A percentile compares a stretch with the other conserved stretches of the same genome.
Conservation (phyloP, 2,888 invertebrate species). For the Agonopterix alstromeriana region DNA sequence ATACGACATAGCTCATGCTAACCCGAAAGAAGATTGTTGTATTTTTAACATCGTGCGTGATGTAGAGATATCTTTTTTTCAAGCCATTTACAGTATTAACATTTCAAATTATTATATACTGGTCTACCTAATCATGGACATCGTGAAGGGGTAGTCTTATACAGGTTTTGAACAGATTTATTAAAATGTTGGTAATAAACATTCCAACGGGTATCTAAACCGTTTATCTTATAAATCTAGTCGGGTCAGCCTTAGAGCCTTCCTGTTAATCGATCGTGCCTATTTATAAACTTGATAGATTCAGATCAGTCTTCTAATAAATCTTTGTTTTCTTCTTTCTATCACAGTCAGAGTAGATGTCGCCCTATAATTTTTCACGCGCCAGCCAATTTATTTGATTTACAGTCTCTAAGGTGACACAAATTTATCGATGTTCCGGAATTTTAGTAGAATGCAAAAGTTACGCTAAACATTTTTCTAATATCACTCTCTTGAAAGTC, state of each 20-base stretch:
- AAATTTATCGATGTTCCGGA: slow-evolving; percentile 1
- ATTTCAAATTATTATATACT: no score
- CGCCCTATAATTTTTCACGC: slow-evolving; percentile 15
- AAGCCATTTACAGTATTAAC: no score
- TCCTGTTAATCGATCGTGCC: slow-evolving; percentile 14
- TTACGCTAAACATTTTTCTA: background rate
- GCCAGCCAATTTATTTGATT: slow-evolving; percentile 12
- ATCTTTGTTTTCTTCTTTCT: background rate
- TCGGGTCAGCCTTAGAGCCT: slow-evolving; percentile 9
- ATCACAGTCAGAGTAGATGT: background rate
- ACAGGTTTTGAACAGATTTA: slow-evolving; percentile 3
- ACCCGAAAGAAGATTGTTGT: no score
- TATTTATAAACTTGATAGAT: slow-evolving; percentile 14
- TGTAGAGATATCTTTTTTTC: no score
- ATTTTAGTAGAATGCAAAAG: background rate
- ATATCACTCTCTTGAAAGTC: slow-evolving; percentile 1
- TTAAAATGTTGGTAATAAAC: slow-evolving; percentile 10
- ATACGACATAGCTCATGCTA: no score
- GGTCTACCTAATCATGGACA: no score
- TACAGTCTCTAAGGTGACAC: background rate
- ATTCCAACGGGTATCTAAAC: slow-evolving; percentile 10
- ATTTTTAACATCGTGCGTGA: no score
- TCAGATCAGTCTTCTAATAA: no score
- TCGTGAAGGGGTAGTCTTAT: background rate
- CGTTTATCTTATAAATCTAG: slow-evolving; percentile 16